Conservation (phyloP, 2,797 vertebrate genomes). For the Florisuga fusca region DNA sequence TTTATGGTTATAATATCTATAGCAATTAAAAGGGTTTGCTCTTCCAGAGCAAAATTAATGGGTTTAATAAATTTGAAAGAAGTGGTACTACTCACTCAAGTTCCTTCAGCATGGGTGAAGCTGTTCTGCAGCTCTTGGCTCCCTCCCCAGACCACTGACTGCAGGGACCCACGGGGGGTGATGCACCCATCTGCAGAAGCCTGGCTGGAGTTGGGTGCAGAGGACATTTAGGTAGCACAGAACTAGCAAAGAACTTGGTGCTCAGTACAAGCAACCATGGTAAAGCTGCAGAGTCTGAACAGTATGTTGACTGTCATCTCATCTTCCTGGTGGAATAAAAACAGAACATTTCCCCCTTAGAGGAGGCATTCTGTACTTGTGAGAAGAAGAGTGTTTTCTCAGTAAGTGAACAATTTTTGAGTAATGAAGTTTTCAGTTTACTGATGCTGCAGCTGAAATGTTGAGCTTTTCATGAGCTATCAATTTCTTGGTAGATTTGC, state of each 20-base stretch:
- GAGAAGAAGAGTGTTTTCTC: neutral
- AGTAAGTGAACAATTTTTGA: neutral
- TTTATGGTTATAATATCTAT: neutral
- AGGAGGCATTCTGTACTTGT: neutral
- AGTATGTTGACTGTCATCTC: fast-evolving
- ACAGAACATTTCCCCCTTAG: neutral
- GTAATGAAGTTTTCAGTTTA: neutral
- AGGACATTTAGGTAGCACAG: neutral
- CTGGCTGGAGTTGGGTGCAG: no score
- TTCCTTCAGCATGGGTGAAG: neutral
- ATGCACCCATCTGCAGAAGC: no score
- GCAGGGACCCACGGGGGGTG: no score
- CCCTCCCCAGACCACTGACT: neutral
- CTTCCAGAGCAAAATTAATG: neutral
- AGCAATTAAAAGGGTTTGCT: neutral
- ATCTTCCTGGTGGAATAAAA: neutral
- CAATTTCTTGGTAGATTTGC: no score
- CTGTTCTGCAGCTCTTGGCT: neutral
- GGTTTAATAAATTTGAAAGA: neutral
- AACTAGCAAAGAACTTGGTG: fast-evolving
- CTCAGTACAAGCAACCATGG: neutral
- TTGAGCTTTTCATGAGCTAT: neutral
- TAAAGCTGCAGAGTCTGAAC: neutral
- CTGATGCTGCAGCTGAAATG: neutral
- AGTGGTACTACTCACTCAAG: neutral